A percentile compares a stretch with the other conserved stretches of the same genome.
These are phyloP conservation scores for Trachelus troglodyta DNA, from an alignment of 2,888 invertebrate genomes.

Conservation along the genomic window DNA sequence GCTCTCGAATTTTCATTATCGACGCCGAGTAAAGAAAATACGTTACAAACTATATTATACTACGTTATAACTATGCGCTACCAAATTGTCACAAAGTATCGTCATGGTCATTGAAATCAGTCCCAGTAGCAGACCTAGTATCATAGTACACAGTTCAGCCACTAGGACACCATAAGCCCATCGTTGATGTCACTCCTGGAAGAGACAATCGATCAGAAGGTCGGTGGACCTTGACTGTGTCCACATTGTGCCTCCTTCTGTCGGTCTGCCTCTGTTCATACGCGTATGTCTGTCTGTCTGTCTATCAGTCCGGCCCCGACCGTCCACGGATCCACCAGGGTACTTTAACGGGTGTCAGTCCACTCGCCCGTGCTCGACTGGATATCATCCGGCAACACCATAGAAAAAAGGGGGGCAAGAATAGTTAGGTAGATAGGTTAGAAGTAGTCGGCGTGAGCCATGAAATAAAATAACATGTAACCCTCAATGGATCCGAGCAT, in stretches of 20 bases:
- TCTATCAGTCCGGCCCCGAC: slow-evolving; percentile 9
- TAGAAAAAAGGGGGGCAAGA: neutral
- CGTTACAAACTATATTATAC: neutral
- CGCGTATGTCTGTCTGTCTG: slow-evolving; percentile 1
- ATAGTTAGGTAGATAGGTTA: slow-evolving; percentile 2
- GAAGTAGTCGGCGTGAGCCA: slow-evolving; percentile 42
- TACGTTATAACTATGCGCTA: neutral
- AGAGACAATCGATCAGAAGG: slow-evolving; percentile 64
- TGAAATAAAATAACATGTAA: slow-evolving; percentile 51
- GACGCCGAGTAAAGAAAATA: neutral
- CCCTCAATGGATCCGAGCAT: slow-evolving; percentile 45
- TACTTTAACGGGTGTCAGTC: slow-evolving; percentile 22
- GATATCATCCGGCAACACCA: slow-evolving; percentile 10
- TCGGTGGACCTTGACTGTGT: slow-evolving; percentile 65
- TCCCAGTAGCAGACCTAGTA: neutral
- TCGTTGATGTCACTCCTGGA: slow-evolving; percentile 45
- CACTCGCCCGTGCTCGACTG: slow-evolving; percentile 33
- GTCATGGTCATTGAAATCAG: neutral
- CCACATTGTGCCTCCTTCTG: slow-evolving; percentile 61
- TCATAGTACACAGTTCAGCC: neutral
- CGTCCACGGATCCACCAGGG: slow-evolving; percentile 22
- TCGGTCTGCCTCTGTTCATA: slow-evolving; percentile 10
- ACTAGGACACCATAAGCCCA: neutral
- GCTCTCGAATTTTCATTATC: no score
- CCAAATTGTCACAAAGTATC: neutral